Evolutionary conservation across 37 sponge, comb jelly and placozoan species (phyloP), one percentile per base, ranked within the genome.

Genomic region (Diacarnus erythraeanus): DNA sequence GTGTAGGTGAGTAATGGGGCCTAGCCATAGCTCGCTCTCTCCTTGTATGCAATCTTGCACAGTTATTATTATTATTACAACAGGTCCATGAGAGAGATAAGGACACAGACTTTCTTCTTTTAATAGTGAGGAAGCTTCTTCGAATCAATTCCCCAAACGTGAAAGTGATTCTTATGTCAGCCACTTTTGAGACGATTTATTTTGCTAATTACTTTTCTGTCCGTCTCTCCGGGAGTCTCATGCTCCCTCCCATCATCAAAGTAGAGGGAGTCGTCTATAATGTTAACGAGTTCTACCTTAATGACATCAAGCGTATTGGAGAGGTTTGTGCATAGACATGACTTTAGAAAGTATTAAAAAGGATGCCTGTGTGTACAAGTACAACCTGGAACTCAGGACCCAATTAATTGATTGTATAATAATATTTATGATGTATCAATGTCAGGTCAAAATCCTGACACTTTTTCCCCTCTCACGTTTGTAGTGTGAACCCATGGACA

Each of bases 141-240:
- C 70, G 89, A 54, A 86, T 91, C 27, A 94, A 94, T 77, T 97
- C 98, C 10, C 74, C 72, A 20, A 66, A 79, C 72, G 95, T 96
- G 29, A 96, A 96, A 81, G 87, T 97, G 31, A 69, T 97, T 4
- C 82, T 97, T 36, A 97, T 97, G 98, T 97, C 98, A 36, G 98
- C 98, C 27, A 94, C 98, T 0, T 69, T 97, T 33, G 91, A 94
- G 51, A 80, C 85, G 6, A 36, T 76, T 27, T 30, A 69, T 33
- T 97, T 92, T 71, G 76, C 95, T 12, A 75, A 76, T 36, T 97
- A 97, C 74, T 97, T 97, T 64, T 43, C 81, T 2, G 37, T 40
- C 1, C 43, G 74, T 39, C 26, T 81, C 29, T n/a, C 57, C 0
- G 65, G 64, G 2, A 30, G 39, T 20, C 34, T 74, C 26, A 27